Conservation (phyloP, 2,113 vertebrate genomes). For the Sylvia atricapilla region DNA sequence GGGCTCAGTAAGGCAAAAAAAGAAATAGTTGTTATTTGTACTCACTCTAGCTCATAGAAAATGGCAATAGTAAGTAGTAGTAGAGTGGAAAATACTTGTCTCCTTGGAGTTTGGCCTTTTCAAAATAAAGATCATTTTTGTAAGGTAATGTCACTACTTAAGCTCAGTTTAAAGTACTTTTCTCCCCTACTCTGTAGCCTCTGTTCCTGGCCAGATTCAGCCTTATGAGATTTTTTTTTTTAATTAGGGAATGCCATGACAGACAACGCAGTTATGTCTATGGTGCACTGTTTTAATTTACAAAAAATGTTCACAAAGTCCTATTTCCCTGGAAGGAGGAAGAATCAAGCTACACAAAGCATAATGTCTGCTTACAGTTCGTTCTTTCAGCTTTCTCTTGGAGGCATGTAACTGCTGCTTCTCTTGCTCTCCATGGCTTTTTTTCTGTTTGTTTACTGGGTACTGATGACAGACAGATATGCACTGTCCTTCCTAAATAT, state of each 20-base stretch:
- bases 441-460: background rate
- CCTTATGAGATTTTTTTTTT: background rate
- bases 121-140: background rate
- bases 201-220: background rate
- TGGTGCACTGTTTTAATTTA: background rate
- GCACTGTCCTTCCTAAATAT: background rate
- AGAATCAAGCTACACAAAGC: background rate
- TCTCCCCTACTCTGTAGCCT: background rate
- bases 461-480: background rate
- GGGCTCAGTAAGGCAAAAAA: background rate
- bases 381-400: background rate
- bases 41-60: background rate
- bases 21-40: background rate
- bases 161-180: background rate
- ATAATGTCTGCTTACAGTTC: background rate
- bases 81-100: background rate
- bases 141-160: background rate
- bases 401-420: background rate
- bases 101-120: background rate
- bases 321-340: background rate
- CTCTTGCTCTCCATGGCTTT: background rate
- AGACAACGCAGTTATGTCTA: background rate
- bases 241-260: background rate
- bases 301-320: background rate
- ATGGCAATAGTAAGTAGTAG: background rate